These are phyloP conservation scores for Plagodis dolabraria DNA, from an alignment of 2,888 invertebrate genomes.

Conservation along the genomic window DNA sequence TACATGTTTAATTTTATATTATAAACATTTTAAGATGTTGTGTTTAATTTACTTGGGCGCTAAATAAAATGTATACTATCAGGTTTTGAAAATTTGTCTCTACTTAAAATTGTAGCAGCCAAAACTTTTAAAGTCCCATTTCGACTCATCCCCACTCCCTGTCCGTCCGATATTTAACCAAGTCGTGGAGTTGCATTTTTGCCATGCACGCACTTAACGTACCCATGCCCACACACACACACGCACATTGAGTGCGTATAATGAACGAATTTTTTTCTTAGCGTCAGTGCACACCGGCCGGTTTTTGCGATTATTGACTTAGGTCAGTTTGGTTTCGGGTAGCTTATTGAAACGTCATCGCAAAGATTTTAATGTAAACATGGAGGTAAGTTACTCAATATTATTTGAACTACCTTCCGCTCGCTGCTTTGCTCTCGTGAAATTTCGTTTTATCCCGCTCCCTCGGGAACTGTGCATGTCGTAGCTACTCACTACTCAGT, in stretches of 20 bases:
- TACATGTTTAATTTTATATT: no score
- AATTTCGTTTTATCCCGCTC: no score
- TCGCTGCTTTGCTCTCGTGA: no score
- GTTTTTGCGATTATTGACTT: constrained; percentile 30
- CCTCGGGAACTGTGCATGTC: no score
- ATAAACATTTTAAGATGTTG: no score
- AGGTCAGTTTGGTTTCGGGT: constrained; percentile 13
- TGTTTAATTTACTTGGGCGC: no score
- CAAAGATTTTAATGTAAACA: not conserved
- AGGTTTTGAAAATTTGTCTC: no score
- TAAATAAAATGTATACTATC: no score
- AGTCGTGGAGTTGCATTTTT: constrained; percentile 83
- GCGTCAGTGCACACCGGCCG: constrained; percentile 42
- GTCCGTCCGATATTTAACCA: constrained; percentile 78
- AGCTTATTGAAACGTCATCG: not conserved
- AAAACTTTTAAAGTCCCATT: not conserved
- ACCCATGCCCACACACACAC: constrained; percentile 50
- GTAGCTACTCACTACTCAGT: no score
- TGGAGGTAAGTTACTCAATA: no score
- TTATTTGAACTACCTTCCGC: no score
- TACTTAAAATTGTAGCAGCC: no score
- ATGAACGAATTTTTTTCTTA: constrained; percentile 48
- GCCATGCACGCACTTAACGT: constrained; percentile 74
- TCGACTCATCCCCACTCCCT: constrained; percentile 18
- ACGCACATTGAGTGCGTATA: constrained; percentile 48